phyloP scores from a whole-genome alignment of 2,797 vertebrate species.

The Sebastes matsubarae region DNA sequence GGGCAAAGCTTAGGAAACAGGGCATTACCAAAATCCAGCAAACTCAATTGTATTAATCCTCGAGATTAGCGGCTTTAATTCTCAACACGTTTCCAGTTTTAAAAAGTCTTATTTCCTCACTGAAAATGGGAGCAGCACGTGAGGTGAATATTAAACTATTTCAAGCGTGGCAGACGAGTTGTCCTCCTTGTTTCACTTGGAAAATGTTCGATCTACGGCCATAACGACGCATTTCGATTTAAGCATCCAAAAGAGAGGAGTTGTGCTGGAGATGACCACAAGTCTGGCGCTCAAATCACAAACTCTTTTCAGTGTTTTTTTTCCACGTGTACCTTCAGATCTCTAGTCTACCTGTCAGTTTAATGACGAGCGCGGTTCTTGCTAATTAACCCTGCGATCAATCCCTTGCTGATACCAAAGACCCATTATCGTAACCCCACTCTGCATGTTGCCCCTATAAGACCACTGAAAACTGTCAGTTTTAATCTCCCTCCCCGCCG shows the following conservation, averaged over 20 bases:
- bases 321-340: background rate
- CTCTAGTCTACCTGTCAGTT: conserved; percentile 43
- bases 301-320: background rate
- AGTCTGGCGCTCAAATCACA: conserved; percentile 1
- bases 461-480: conserved; percentile 62
- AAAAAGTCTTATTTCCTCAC: conserved; percentile 75
- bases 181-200: conserved; percentile 13
- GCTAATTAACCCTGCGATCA: conserved; percentile 65
- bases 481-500: conserved; percentile 60
- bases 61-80: conserved; percentile 80
- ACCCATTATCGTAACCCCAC: conserved; percentile 60
- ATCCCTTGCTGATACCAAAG: conserved; percentile 37
- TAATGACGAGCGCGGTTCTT: conserved; percentile 19
- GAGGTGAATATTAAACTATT: conserved; percentile 53
- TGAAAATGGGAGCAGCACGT: conserved; percentile 62
- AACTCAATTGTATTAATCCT: conserved; percentile 85
- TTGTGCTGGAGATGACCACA: background rate
- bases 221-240: background rate
- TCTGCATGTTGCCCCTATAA: conserved; percentile 33
- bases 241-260: background rate
- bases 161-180: conserved; percentile 4
- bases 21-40: conserved; percentile 78
- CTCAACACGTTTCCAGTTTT: conserved; percentile 68
- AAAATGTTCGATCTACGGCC: background rate
- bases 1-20: conserved; percentile 76